A percentile compares a stretch with the other conserved stretches of the same genome.
Evolutionary conservation across 2,113 vertebrate genomes (phyloP).

Genomic region (Elephantulus edwardii): DNA sequence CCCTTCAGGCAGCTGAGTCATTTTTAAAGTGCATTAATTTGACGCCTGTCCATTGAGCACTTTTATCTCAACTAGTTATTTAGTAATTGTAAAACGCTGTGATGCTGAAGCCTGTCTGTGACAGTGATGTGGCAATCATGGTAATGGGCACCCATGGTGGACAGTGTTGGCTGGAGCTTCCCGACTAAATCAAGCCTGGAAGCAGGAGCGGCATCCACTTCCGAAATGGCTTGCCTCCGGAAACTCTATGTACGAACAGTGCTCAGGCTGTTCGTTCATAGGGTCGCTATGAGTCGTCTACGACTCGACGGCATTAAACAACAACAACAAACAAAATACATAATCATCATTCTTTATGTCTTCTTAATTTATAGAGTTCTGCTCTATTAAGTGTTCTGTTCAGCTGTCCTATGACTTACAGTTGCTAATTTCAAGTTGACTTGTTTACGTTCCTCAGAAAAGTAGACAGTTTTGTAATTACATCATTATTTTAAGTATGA

Average conservation of each 20-base stretch:
- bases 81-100: slow-evolving; percentile 27
- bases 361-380: slow-evolving; percentile 20
- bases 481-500: neutral
- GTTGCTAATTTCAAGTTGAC: slow-evolving; percentile 8
- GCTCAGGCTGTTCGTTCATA: too few relatives aligned
- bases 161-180: too few relatives aligned
- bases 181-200: too few relatives aligned
- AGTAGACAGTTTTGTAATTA: slow-evolving; percentile 10
- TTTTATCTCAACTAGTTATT: neutral
- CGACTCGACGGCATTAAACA: too few relatives aligned
- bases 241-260: too few relatives aligned
- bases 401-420: slow-evolving; percentile 12
- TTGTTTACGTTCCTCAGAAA: slow-evolving; percentile 30
- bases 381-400: slow-evolving; percentile 15
- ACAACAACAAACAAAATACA: too few relatives aligned
- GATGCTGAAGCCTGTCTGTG: too few relatives aligned
- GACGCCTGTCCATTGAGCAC: neutral
- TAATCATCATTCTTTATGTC: neutral
- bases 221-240: too few relatives aligned
- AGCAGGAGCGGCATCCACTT: too few relatives aligned
- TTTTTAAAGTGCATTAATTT: slow-evolving; percentile 31
- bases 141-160: too few relatives aligned
- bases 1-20: neutral
- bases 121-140: too few relatives aligned
- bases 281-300: too few relatives aligned